Conservation (phyloP, 2,888 invertebrate species). For the Ochropleura plecta region DNA sequence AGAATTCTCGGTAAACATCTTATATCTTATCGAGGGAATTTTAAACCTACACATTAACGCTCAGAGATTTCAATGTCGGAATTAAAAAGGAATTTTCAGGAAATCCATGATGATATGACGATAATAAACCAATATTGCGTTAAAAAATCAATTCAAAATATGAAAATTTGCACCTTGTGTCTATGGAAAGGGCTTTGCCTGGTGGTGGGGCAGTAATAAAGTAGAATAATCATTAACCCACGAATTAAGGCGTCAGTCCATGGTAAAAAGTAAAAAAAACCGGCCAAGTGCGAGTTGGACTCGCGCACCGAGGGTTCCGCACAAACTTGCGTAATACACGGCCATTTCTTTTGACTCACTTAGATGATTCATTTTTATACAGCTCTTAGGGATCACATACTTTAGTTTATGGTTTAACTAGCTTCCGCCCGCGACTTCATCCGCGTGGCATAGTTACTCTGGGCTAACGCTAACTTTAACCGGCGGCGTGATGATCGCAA, state of each 20-base stretch:
- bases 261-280: constrained; percentile 10
- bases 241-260: neutral
- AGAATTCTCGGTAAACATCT: neutral
- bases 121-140: neutral
- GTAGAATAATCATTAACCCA: neutral
- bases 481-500: no score
- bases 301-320: no score
- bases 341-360: no score
- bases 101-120: neutral
- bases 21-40: neutral
- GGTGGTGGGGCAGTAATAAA: neutral
- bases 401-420: no score
- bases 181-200: neutral
- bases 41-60: neutral
- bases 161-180: neutral
- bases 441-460: no score
- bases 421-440: no score
- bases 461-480: no score
- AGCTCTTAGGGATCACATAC: no score
- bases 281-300: no score
- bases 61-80: neutral
- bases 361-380: no score
- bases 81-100: neutral
- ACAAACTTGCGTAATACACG: no score
- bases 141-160: neutral